Conservation (phyloP, 2,113 vertebrate species). For the Urocitellus parryii region DNA sequence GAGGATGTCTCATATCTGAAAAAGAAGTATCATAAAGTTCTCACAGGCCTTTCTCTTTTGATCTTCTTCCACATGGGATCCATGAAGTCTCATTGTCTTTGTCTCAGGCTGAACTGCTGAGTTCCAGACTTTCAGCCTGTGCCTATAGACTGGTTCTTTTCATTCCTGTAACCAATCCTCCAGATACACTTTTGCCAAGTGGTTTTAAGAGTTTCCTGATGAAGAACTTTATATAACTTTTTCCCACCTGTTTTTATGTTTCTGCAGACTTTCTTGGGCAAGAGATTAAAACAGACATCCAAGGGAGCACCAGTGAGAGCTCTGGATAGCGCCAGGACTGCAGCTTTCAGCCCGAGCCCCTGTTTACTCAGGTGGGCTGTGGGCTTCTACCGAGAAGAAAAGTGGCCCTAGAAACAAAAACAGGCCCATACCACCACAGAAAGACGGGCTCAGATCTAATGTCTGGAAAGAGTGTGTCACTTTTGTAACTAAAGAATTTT, state of each 20-base stretch:
- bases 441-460: background rate
- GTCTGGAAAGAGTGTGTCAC: background rate
- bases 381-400: background rate
- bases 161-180: background rate
- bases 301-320: background rate
- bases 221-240: constrained; percentile 18
- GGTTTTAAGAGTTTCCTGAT: background rate
- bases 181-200: background rate
- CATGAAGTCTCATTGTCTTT: background rate
- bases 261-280: constrained; percentile 22
- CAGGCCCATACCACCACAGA: background rate
- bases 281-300: constrained; percentile 26
- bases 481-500: background rate
- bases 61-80: background rate
- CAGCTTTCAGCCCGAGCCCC: background rate
- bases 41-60: background rate
- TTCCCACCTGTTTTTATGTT: background rate
- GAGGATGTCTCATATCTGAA: background rate
- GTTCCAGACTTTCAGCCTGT: background rate
- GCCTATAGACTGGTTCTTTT: background rate
- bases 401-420: background rate
- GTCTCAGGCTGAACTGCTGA: background rate
- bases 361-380: constrained; percentile 20
- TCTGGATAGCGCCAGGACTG: background rate
- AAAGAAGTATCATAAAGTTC: background rate